Evolutionary conservation across 2,113 vertebrate species (phyloP), one percentile per base, ranked within the genome.

Genomic region (Lophura nycthemera): DNA sequence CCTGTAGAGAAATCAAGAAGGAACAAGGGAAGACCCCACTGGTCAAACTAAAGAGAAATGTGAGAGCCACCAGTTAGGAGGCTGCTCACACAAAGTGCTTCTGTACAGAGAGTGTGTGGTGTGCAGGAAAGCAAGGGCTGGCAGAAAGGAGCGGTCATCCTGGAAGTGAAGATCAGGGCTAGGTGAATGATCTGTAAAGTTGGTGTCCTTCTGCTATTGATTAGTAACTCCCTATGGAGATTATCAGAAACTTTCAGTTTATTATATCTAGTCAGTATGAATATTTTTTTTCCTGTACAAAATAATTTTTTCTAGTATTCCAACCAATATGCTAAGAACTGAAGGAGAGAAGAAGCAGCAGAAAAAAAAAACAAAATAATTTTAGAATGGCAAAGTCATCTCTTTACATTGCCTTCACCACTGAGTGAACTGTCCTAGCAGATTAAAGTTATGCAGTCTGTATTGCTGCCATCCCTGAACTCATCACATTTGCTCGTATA

Each of bases 361-460:
- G 73, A 56, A 65, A 54, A 50, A 56, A 56, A 57, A n/a, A n/a
- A n/a, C n/a, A n/a, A n/a, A n/a, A n/a, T n/a, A n/a, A 50, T 63
- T 93, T 93, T 92, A 88, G 78, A 88, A 85, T 65, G 56, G 60
- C 64, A 83, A 84, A 71, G 82, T 85, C 50, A 89, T 59, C 60
- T 56, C 42, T 93, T 79, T 56, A 92, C 87, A 77, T 82, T 32
- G 10, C 54, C 67, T 95, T 93, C 64, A 87, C 71, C 50, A 76
- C 64, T 93, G 87, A 96, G 77, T 71, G 87, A 93, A 59, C 92
- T 91, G 89, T 92, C 89, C 38, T 60, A 91, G 42, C 10, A 76
- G 54, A 95, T 91, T 96, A 95, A 93, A 95, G 50, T 91, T 89
- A 88, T 2, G 42, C 89, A 91, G 64, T 91, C 80, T 93, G 60